A percentile compares a stretch with the other conserved stretches of the same genome.
phyloP scores from a whole-genome alignment of 2,113 vertebrate species.

The Crotophaga sulcirostris region DNA sequence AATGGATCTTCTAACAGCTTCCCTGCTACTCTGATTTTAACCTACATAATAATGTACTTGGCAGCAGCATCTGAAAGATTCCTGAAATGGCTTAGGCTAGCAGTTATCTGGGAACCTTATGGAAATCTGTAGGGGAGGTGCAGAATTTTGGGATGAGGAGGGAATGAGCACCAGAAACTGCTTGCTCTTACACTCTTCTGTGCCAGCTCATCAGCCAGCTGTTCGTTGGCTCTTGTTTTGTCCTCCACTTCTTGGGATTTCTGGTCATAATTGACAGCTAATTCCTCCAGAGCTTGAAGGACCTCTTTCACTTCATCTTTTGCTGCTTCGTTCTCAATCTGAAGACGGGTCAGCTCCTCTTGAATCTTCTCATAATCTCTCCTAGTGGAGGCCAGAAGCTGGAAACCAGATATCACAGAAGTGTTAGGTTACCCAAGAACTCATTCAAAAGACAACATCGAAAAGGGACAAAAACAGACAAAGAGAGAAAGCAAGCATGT shows the following conservation, averaged over 20 bases:
- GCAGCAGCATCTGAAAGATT: neutral
- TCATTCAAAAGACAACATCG: neutral
- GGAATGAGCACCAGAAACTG: neutral
- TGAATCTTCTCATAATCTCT: constrained; percentile 92
- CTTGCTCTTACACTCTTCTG: constrained; percentile 83
- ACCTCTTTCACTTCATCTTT: constrained; percentile 96
- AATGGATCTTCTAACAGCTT: neutral
- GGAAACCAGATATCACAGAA: neutral
- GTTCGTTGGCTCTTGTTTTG: constrained; percentile 80
- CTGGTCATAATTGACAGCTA: constrained; percentile 93
- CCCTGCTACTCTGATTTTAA: neutral
- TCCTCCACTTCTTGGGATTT: constrained; percentile 92
- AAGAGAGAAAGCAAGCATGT: neutral
- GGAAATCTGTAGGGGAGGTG: neutral
- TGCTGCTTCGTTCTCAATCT: constrained; percentile 91
- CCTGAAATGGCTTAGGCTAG: neutral
- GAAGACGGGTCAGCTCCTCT: constrained; percentile 90
- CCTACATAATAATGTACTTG: neutral
- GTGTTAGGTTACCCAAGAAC: neutral
- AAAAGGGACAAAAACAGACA: neutral
- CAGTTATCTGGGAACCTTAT: neutral
- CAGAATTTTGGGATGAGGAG: neutral
- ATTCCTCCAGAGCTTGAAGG: constrained; percentile 91
- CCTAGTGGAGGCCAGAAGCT: constrained; percentile 91
- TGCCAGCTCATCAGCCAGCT: constrained; percentile 86